Evolutionary conservation across 1,140 invertebrate species (phyloP), one percentile per base, ranked within the genome.

Genomic region (Apis florea): DNA sequence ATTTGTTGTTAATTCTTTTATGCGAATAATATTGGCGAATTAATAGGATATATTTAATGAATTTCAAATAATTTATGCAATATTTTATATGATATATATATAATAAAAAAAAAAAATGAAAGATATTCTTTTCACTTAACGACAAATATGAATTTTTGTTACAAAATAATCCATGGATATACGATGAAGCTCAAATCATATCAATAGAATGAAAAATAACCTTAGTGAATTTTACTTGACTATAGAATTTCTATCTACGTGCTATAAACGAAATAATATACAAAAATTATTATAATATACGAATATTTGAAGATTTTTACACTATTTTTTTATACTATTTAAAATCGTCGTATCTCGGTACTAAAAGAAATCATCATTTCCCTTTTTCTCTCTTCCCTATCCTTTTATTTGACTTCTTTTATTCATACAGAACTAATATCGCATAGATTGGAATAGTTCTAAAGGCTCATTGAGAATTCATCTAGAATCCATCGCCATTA

Each of bases 1-100:
- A 9, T 63, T 66, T 51, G 31, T 66, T 51, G 31, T 47, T 56
- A 61, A 54, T 63, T 67, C 61, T 26, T 31, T 73, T 73, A 61
- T n/a, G 24, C 26, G 11, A 15, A 56, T 49, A 40, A 15, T 49
- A 47, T 66, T 67, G 26, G 15, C 51, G 21, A n/a, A 47, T 64
- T 74, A 74, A 74, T 51, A 19, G 56, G 11, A 51, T 13, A 10
- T 8, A 5, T 24, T 47, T 47, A 47, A 72, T 59, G 26, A 54
- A 58, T 58, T 59, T 47, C 54, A 59, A 58, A 58, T 47, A 54
- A n/a, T 69, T 24, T 49, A 12, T 53, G 51, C 24, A 56, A 58
- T 71, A 24, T n/a, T 21, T 49, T 11, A 2, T 49, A 15, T 10
- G 11, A 21, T n/a, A 12, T 21, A 24, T 11, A 2, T 49, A 15